Conservation (phyloP, 2,797 vertebrate species). For the Poliocrania exsul region DNA sequence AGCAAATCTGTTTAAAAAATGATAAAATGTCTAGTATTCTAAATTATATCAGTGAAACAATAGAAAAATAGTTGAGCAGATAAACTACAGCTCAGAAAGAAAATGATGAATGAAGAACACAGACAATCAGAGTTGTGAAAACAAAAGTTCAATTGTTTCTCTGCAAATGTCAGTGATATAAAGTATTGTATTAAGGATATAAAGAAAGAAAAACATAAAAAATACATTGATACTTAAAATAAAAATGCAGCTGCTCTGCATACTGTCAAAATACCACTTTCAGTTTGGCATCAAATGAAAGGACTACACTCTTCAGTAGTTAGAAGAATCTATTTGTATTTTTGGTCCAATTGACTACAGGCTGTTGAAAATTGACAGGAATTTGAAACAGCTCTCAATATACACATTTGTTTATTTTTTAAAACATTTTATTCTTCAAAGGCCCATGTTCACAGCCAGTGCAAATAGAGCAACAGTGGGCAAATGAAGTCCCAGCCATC, state of each 20-base stretch:
- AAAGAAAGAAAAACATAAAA: background rate
- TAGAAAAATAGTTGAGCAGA: background rate
- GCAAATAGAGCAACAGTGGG: background rate
- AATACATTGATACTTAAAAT: conserved; percentile 70
- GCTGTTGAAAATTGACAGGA: conserved; percentile 35
- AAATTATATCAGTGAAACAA: conserved; percentile 12
- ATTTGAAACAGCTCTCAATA: conserved; percentile 37
- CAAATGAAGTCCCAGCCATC: background rate
- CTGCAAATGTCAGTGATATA: conserved; percentile 55
- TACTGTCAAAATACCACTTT: conserved; percentile 66
- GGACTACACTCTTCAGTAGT: conserved; percentile 39
- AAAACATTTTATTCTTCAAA: background rate
- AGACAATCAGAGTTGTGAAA: conserved; percentile 7
- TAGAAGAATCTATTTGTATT: conserved; percentile 47
- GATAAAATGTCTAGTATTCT: background rate
- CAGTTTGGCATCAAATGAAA: conserved; percentile 69
- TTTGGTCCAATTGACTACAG: conserved; percentile 32
- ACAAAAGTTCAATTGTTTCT: conserved; percentile 57
- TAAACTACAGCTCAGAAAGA: conserved; percentile 5
- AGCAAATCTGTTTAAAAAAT: conserved; percentile 25
- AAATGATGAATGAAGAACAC: conserved; percentile 37
- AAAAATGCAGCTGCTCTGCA: conserved; percentile 72
- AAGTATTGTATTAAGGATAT: conserved; percentile 50
- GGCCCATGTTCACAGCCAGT: background rate
- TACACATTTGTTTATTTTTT: background rate